phyloP scores from a whole-genome alignment of 2,113 vertebrate species.

The Romanogobio albipinnatus region DNA sequence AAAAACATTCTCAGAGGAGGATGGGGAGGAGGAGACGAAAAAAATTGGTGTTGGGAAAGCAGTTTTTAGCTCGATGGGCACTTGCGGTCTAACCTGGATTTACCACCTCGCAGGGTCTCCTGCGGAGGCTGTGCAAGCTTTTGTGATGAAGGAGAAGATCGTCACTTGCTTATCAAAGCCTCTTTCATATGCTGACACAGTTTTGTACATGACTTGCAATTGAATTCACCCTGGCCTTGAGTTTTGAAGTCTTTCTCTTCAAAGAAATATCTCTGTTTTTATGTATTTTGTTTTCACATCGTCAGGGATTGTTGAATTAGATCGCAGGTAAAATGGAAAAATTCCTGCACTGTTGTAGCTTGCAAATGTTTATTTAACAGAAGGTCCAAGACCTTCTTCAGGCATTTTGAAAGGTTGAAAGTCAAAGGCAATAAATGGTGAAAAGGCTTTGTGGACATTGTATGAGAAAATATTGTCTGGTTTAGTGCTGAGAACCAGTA shows the following conservation, averaged over 20 bases:
- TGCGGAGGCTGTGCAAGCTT: neutral
- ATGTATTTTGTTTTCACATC: neutral
- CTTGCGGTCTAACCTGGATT: slow-evolving; percentile 46
- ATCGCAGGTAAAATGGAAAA: neutral
- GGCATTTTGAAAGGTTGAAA: neutral
- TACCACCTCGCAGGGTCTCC: neutral
- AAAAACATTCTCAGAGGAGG: slow-evolving; percentile 39
- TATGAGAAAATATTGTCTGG: neutral
- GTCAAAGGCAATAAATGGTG: neutral
- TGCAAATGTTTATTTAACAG: slow-evolving; percentile 21
- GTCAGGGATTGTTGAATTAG: neutral
- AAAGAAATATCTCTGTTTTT: slow-evolving; percentile 5
- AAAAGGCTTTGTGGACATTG: slow-evolving; percentile 3
- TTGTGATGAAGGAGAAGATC: neutral
- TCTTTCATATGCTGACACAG: neutral
- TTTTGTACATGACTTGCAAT: neutral
- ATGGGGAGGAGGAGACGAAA: slow-evolving; percentile 19
- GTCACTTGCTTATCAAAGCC: slow-evolving; percentile 29
- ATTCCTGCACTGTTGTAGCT: neutral
- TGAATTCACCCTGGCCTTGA: slow-evolving; percentile 16
- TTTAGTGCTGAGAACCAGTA: slow-evolving; percentile 1
- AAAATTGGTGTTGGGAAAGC: slow-evolving; percentile 53
- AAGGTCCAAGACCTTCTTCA: neutral
- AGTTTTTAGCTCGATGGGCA: slow-evolving; percentile 60
- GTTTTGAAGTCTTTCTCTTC: slow-evolving; percentile 5